Base-by-base conservation (phyloP, 2,888 invertebrate species). In the Anaspis maculata region DNA sequence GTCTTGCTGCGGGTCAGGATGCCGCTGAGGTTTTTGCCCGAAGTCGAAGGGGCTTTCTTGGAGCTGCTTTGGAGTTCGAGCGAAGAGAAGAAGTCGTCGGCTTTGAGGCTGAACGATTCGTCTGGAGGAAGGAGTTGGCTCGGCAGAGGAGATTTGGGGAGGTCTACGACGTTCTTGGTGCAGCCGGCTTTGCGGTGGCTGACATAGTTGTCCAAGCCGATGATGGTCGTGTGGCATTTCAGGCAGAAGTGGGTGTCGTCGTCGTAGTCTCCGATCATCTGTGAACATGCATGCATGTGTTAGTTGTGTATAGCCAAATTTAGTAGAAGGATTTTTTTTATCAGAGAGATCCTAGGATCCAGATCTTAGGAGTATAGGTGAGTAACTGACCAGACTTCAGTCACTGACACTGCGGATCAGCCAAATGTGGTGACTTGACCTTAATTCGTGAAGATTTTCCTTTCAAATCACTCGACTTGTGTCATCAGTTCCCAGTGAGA, bases 161-260 rank as follows among this genome's bases (percentile, higher is more conserved):
- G 31, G 21, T 52, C 54, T 7, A 42, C 33, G 10, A 45, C 35
- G 16, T 40, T 45, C 59, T 71, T 70, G 14, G 69, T 68, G 50
- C 88, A 88, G 45, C 74, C 74, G 16, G 73, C 68, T 57, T 86
- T 86, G 25, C 90, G 76, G 57, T 94, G 92, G 22, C 74, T 73
- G 14, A 94, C 77, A 59, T 94, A 94, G 59, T 83, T 84, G 24
- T 84, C 82, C n/a, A 94, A 69, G 0, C 92, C 92, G 21, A 77
- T 66, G 39, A 92, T 80, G 2, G 90, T 89, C 11, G 72, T 60
- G 49, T 84, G 83, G 66, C 92, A 94, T 57, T 84, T 86, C 52
- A 91, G 79, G 65, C 92, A 94, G 42, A 87, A 76, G 57, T 94
- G 92, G 3, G 76, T 80, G 64, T 92, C 89, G 34, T 85, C 83